phyloP scores from a whole-genome alignment of 2,888 invertebrate species.

The Apomyelois bistriatella region DNA sequence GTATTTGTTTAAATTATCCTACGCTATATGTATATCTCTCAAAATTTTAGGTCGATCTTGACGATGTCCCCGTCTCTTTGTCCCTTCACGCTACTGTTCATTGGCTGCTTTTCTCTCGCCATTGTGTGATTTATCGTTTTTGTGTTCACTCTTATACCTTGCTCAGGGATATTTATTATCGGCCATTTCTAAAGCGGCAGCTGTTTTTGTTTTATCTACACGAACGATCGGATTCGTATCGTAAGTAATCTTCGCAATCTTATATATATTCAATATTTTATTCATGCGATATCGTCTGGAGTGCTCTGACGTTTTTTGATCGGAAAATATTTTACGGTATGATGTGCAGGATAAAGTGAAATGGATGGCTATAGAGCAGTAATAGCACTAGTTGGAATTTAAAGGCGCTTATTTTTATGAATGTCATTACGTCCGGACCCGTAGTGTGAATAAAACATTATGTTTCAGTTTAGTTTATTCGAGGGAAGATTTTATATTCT shows the following conservation, averaged over 20 bases:
- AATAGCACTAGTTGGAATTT: not conserved
- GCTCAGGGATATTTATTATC: conserved; percentile 39
- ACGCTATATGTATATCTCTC: conserved; percentile 26
- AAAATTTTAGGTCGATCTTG: conserved; percentile 43
- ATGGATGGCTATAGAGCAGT: not conserved
- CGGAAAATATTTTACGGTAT: conserved; percentile 23
- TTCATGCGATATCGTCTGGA: conserved; percentile 29
- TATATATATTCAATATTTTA: conserved; percentile 32
- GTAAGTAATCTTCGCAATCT: conserved; percentile 35
- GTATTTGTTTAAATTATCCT: conserved; percentile 29
- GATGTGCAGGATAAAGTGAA: conserved; percentile 10
- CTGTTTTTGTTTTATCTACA: conserved; percentile 41
- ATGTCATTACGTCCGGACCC: not conserved
- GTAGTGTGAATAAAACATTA: too few relatives aligned
- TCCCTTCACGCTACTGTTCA: conserved; percentile 45
- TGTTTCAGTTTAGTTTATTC: too few relatives aligned
- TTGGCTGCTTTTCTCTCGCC: conserved; percentile 31
- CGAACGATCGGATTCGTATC: conserved; percentile 25
- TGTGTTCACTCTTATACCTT: conserved; percentile 32
- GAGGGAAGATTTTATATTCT: too few relatives aligned
- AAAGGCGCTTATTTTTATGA: not conserved
- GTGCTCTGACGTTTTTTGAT: conserved; percentile 24
- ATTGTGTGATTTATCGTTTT: conserved; percentile 51
- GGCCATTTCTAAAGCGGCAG: conserved; percentile 31
- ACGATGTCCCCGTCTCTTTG: conserved; percentile 32